These are phyloP conservation scores for Mycetomoellerius zeteki DNA, from an alignment of 1,140 invertebrate genomes.

Conservation along the genomic window DNA sequence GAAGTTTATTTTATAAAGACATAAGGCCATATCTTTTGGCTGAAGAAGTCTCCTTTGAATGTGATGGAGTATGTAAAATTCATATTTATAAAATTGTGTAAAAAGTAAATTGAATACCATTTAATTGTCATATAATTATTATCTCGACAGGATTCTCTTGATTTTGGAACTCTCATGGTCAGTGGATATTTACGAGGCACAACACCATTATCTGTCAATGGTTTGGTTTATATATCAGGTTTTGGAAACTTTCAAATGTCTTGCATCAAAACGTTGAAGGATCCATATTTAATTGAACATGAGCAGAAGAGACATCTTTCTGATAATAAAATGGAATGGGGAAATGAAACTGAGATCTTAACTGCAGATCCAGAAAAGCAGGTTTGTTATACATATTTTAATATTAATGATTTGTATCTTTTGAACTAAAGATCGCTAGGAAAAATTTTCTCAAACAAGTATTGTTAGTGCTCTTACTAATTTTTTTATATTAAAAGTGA, in stretches of 20 bases:
- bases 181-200: conserved; percentile 94
- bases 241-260: conserved; percentile 97
- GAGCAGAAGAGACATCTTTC: conserved; percentile 57
- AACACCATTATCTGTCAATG: conserved; percentile 93
- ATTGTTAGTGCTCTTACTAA: not conserved
- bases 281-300: conserved; percentile 91
- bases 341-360: conserved; percentile 85
- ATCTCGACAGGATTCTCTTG: conserved; percentile 70
- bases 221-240: conserved; percentile 95
- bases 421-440: not conserved
- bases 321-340: conserved; percentile 81
- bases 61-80: conserved; percentile 70
- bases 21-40: conserved; percentile 93
- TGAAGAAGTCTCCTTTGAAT: conserved; percentile 90
- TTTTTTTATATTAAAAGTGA: not conserved
- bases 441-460: not conserved
- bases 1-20: conserved; percentile 91
- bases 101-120: not conserved
- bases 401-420: not conserved
- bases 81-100: conserved; percentile 35
- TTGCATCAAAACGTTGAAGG: conserved; percentile 91
- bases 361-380: conserved; percentile 90
- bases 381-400: conserved; percentile 83
- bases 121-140: conserved; percentile 51
- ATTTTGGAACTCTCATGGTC: conserved; percentile 92